Evolutionary conservation across 2,113 vertebrate genomes (phyloP).

Genomic region (Numenius arquata): DNA sequence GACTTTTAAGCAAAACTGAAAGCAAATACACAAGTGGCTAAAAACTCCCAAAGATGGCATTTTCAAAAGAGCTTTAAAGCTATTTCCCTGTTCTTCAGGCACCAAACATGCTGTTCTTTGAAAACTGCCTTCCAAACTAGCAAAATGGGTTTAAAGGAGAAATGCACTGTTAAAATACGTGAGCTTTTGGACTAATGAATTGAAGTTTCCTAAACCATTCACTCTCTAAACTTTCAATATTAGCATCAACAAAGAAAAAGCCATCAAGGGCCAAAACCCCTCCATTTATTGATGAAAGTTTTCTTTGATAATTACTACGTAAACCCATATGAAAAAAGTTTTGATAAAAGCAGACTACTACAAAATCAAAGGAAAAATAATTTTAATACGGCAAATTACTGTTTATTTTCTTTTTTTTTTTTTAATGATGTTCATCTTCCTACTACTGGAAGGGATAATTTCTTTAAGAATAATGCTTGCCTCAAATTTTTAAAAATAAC

Average conservation of each 20-base stretch:
- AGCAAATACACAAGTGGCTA: neutral
- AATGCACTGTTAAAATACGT: neutral
- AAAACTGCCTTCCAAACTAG: neutral
- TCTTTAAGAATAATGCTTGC: neutral
- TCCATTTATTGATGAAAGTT: neutral
- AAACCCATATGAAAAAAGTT: neutral
- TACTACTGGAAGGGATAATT: neutral
- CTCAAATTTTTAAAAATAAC: neutral
- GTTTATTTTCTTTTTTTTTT: neutral
- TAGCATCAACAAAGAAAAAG: neutral
- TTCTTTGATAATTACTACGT: neutral
- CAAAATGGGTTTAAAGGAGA: neutral
- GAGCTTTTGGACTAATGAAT: neutral
- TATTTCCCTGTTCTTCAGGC: neutral
- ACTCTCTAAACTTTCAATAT: neutral
- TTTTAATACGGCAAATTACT: neutral
- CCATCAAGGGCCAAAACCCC: neutral
- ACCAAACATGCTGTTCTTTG: neutral
- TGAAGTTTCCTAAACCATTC: neutral
- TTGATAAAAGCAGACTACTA: neutral
- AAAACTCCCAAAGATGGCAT: neutral
- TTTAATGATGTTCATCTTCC: neutral
- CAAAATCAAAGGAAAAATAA: neutral
- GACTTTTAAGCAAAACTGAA: neutral
- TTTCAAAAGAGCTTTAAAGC: neutral